Conservation (phyloP, 1,140 invertebrate species). For the Pseudomyrmex pallidus region DNA sequence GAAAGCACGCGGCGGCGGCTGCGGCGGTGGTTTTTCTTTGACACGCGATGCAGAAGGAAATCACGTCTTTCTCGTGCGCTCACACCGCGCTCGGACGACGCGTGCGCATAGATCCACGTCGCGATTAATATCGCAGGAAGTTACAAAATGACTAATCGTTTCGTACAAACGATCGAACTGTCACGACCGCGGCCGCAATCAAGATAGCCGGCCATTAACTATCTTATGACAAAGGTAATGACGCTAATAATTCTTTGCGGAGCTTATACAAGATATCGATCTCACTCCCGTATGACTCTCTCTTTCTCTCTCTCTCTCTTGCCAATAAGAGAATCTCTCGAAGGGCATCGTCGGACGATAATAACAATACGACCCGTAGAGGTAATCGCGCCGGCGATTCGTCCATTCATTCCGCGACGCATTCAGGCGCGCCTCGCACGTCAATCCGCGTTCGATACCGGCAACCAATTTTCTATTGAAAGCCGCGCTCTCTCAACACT, state of each 20-base stretch:
- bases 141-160: slow-evolving; percentile 61
- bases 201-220: slow-evolving; percentile 58
- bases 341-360: slow-evolving; percentile 35
- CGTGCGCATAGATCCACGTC: slow-evolving; percentile 51
- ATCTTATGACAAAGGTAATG: slow-evolving; percentile 62
- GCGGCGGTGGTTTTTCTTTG: slow-evolving; percentile 13
- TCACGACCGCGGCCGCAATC: slow-evolving; percentile 46
- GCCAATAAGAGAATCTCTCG: slow-evolving; percentile 41
- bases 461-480: slow-evolving; percentile 42
- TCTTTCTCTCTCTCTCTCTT: neutral
- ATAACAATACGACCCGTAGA: slow-evolving; percentile 43
- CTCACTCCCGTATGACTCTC: slow-evolving; percentile 36
- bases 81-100: slow-evolving; percentile 35
- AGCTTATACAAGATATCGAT: slow-evolving; percentile 50
- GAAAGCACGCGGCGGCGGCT: neutral
- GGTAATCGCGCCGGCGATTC: slow-evolving; percentile 37
- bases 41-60: neutral
- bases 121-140: slow-evolving; percentile 53
- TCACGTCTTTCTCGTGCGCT: slow-evolving; percentile 32
- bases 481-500: slow-evolving; percentile 9
- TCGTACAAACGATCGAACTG: slow-evolving; percentile 58
- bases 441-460: slow-evolving; percentile 49
- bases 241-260: slow-evolving; percentile 59
- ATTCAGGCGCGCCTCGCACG: slow-evolving; percentile 60
- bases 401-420: slow-evolving; percentile 45